Base-by-base conservation (phyloP, 1,140 invertebrate species). In the Zaprionus lachaisei region DNA sequence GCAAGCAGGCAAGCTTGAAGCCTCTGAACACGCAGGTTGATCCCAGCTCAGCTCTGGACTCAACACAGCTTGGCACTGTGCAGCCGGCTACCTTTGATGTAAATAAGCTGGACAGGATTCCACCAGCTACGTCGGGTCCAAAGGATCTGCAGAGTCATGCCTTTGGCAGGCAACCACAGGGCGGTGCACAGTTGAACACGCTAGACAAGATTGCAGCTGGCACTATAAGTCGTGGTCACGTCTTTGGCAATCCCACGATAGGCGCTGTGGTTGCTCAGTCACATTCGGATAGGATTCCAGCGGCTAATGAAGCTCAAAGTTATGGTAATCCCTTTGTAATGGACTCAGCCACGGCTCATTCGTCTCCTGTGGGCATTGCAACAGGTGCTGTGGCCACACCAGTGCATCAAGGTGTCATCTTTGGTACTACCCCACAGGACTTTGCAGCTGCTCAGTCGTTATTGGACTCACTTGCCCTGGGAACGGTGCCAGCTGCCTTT, bases 1-100 rank as follows among this genome's bases (percentile, higher is more conserved):
- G 47, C 17, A 49, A 49, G n/a, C n/a, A 49, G 47, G 9, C 7
- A 5, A 49, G 2, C 47, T 49, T 49, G 28, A 61, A 58, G 20
- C 28, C 62, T 1, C 37, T 54, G 51, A 51, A 66, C 0, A 66
- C 51, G 5, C 51, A 24, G n/a, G 28, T 66, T 5, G 28, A 22
- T 4, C 14, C 37, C 1, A 60, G 34, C 51, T 28, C 51, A 38
- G 41, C 4, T 4, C 28, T 34, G 15, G 2, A 2, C 1, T 22
- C 6, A 2, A 3, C 14, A 5, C n/a, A 20, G 12, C 22, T 41
- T 5, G 4, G 17, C 22, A 4, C n/a, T 11, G 31, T 65, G 34
- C 47, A 55, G n/a, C 37, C 37, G 3, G 37, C 11, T 5, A 7
- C 12, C 7, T 41, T 31, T 26, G 15, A 68, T 60, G 9, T 68